Evolutionary conservation across 2,113 vertebrate species (phyloP).

Genomic region (Phylloscopus trochiloides): DNA sequence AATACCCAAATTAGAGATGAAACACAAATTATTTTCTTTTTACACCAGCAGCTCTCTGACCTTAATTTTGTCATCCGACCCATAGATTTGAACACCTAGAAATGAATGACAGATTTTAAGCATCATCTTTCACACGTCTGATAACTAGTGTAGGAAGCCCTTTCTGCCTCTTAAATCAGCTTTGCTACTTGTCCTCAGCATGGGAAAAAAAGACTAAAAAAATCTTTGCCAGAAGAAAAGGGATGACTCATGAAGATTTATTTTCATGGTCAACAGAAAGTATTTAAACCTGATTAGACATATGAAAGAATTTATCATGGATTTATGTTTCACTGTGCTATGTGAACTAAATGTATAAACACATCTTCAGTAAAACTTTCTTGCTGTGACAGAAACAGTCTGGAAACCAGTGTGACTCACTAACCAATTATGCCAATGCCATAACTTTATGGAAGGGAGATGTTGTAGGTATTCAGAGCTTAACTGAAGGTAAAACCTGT

Average conservation of each 20-base stretch:
- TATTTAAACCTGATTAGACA: neutral
- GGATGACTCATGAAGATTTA: neutral
- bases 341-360: neutral
- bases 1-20: neutral
- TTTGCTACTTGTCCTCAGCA: neutral
- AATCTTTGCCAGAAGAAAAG: neutral
- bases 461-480: neutral
- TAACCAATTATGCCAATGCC: neutral
- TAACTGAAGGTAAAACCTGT: neutral
- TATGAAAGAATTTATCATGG: neutral
- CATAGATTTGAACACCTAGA: neutral
- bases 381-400: neutral
- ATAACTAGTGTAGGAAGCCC: neutral
- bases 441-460: neutral
- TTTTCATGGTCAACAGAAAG: neutral
- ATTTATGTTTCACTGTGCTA: neutral
- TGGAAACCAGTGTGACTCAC: neutral
- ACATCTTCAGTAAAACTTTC: neutral
- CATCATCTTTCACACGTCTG: neutral
- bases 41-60: neutral
- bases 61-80: neutral
- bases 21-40: neutral
- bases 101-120: neutral
- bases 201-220: neutral
- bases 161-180: neutral